Conservation (phyloP, 2,888 invertebrate species). For the Agelastica alni region DNA sequence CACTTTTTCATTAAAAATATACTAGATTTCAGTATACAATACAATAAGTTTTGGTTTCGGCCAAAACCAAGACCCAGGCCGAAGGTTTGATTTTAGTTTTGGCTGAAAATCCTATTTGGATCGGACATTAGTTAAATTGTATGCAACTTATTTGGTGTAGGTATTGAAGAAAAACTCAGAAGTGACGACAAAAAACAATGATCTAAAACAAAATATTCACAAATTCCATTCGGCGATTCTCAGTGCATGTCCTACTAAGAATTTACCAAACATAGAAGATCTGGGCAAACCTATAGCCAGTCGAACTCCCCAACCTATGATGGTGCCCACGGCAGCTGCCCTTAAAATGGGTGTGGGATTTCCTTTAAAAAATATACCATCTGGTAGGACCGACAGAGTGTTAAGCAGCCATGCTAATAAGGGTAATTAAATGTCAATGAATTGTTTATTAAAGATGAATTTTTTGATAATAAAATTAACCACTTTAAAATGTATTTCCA, state of each 20-base stretch:
- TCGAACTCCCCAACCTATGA: conserved; percentile 60
- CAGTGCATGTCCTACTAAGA: conserved; percentile 65
- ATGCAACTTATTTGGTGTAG: too few relatives aligned
- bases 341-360: conserved; percentile 87
- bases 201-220: conserved; percentile 65
- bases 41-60: too few relatives aligned
- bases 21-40: too few relatives aligned
- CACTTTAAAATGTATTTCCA: too few relatives aligned
- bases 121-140: too few relatives aligned
- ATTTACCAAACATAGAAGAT: conserved; percentile 63
- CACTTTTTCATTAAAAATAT: too few relatives aligned
- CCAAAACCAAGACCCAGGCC: too few relatives aligned
- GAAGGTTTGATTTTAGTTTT: too few relatives aligned
- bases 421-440: too few relatives aligned
- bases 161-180: conserved; percentile 67
- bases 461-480: too few relatives aligned
- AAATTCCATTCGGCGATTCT: conserved; percentile 67
- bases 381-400: conserved; percentile 70
- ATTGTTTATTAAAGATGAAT: too few relatives aligned
- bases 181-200: conserved; percentile 63
- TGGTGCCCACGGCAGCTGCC: conserved; percentile 81
- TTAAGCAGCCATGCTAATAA: conserved; percentile 62
- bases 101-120: too few relatives aligned
- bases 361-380: conserved; percentile 72
- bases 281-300: conserved; percentile 55